Evolutionary conservation across 2,888 invertebrate species (phyloP).

Genomic region (Tipula unca): DNA sequence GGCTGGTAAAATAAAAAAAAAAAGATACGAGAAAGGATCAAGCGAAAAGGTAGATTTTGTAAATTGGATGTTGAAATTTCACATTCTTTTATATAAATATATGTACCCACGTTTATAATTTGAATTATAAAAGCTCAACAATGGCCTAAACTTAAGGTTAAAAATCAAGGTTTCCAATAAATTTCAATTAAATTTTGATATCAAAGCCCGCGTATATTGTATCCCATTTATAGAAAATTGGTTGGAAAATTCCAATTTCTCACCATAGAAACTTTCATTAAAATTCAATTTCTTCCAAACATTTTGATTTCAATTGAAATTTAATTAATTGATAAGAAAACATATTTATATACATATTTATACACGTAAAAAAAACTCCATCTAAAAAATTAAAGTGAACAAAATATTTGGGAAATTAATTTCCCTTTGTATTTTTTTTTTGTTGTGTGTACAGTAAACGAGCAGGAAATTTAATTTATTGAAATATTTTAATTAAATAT

Average conservation of each 20-base stretch:
- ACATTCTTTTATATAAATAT: no score
- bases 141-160: not conserved
- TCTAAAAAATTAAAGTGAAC: not conserved
- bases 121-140: no score
- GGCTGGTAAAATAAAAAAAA: not conserved
- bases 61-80: no score
- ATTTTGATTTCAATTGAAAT: not conserved
- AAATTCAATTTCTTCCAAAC: not conserved
- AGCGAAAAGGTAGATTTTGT: not conserved
- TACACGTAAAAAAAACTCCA: not conserved
- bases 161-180: not conserved
- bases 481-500: not conserved
- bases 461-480: slow-evolving; percentile 3
- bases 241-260: not conserved
- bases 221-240: not conserved
- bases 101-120: no score
- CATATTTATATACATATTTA: not conserved
- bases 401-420: slow-evolving; percentile 8
- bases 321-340: slow-evolving; percentile 2
- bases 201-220: no score
- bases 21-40: not conserved
- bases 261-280: not conserved
- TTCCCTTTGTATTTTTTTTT: not conserved
- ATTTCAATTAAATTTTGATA: no score
- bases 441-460: not conserved